Base-by-base conservation (phyloP, 2,888 invertebrate genomes). In the Drosophila aldrichi region DNA sequence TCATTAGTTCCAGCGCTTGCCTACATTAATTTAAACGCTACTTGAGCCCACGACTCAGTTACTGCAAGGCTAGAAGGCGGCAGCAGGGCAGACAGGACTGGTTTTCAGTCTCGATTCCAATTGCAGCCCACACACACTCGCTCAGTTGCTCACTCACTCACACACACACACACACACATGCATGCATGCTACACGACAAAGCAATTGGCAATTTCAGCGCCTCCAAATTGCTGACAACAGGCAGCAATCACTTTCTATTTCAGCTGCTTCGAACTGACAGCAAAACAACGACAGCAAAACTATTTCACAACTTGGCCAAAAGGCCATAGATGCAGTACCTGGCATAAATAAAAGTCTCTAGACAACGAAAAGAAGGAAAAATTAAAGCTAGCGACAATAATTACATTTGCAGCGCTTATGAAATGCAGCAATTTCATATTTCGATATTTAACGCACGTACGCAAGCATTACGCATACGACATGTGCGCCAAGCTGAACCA, bases 1-100 rank as follows among this genome's bases (percentile, higher is more conserved):
- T 72, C 82, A 88, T 88, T 90, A 90, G 88, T 88, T 90, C 89
- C 88, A 87, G 82, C 71, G 78, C 79, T 84, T 88, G 90, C 76
- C 84, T 74, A 79, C 78, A 82, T 78, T 86, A 88, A 88, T 82
- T 83, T 74, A 69, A 77, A 61, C 71, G 83, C 84, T 82, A 85
- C 88, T 78, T 83, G 62, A 46, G 76, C 74, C 71, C 74, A 66
- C 77, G 74, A 56, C 74, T 73, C 61, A 25, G 25, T 20, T 66
- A 69, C 70, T 18, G 40, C 25, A 22, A 29, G 29, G 64, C 66
- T 59, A 76, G 41, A 29, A 32, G 41, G 32, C 8, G 25, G 56
- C 44, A 32, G 43, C 18, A 34, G 16, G 10, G 20, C 57, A 25
- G 52, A 25, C 51, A 52, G 54, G 54, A 54, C 38, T 54, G 54